These are phyloP conservation scores for Eubucco bourcierii DNA, from an alignment of 2,113 vertebrate species.

Conservation along the genomic window DNA sequence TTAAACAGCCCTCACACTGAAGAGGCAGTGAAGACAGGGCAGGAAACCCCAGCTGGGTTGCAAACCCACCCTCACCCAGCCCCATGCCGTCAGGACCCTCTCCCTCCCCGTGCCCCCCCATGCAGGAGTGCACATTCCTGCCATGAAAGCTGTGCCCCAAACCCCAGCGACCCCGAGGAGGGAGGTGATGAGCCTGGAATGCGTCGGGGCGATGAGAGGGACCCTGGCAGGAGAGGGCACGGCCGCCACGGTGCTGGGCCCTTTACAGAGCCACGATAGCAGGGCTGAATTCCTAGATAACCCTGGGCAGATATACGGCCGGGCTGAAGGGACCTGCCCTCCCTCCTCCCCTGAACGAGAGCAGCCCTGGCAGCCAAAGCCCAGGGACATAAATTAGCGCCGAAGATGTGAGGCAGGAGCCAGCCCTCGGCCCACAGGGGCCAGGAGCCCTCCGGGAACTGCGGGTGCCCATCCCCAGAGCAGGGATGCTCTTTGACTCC, in stretches of 20 bases:
- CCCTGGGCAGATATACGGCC: conserved; percentile 31
- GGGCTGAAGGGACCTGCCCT: not conserved
- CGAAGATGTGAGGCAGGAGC: not conserved
- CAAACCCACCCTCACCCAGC: not conserved
- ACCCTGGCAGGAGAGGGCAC: not conserved
- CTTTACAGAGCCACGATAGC: not conserved
- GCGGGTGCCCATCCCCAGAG: not conserved
- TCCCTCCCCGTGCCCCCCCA: not conserved
- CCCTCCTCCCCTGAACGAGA: not conserved
- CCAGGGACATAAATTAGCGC: not conserved
- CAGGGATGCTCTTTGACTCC: not conserved
- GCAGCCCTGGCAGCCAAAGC: not conserved
- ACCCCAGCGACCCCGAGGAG: not conserved
- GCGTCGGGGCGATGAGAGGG: not conserved
- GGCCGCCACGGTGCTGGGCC: not conserved
- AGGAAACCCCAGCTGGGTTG: not conserved
- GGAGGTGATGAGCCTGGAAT: not conserved
- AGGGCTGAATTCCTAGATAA: conserved; percentile 21
- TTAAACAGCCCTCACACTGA: not conserved
- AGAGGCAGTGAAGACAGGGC: not conserved
- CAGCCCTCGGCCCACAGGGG: not conserved
- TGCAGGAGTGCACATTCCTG: not conserved
- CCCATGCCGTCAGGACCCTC: rapidly evolving
- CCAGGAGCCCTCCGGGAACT: rapidly evolving
- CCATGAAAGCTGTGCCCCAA: not conserved